A percentile compares a stretch with the other conserved stretches of the same genome.
These are phyloP conservation scores for Chondrilla cf. caribensis DNA, from an alignment of 37 sponge, comb jelly and placozoan genomes.

Conservation along the genomic window DNA sequence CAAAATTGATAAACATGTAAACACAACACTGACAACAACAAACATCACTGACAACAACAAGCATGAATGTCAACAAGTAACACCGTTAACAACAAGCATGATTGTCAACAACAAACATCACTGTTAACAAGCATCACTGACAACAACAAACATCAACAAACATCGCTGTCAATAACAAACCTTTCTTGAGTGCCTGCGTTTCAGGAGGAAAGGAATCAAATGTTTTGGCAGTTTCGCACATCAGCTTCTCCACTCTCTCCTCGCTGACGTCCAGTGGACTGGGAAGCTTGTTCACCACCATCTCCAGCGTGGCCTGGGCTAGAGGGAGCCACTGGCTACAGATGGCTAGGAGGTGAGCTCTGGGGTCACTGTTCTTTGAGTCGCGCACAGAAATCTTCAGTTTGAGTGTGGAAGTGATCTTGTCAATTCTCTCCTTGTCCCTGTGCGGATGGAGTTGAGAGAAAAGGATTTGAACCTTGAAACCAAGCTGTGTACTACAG, in stretches of 20 bases:
- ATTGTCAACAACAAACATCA: no score
- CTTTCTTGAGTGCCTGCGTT: slow-evolving; percentile 68
- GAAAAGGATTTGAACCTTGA: no score
- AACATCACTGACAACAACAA: no score
- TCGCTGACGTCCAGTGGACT: slow-evolving; percentile 68
- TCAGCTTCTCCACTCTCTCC: slow-evolving; percentile 80
- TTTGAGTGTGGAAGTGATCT: slow-evolving; percentile 76
- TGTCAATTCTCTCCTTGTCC: slow-evolving; percentile 81
- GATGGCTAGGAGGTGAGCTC: slow-evolving; percentile 74
- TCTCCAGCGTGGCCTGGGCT: slow-evolving; percentile 73
- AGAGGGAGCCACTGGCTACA: slow-evolving; percentile 96
- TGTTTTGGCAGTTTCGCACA: slow-evolving; percentile 56
- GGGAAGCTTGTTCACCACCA: slow-evolving; percentile 81
- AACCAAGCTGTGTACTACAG: no score
- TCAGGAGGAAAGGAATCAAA: slow-evolving; percentile 70
- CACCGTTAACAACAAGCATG: no score
- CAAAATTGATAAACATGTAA: no score
- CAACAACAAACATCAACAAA: no score
- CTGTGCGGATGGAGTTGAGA: slow-evolving; percentile 37
- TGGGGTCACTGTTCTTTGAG: slow-evolving; percentile 57
- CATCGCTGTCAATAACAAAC: no score
- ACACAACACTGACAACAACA: no score
- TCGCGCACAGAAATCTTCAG: slow-evolving; percentile 84
- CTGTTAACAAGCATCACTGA: no score
- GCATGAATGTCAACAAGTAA: no score